phyloP scores from a whole-genome alignment of 2,797 vertebrate species.

The Glyptemys insculpta region DNA sequence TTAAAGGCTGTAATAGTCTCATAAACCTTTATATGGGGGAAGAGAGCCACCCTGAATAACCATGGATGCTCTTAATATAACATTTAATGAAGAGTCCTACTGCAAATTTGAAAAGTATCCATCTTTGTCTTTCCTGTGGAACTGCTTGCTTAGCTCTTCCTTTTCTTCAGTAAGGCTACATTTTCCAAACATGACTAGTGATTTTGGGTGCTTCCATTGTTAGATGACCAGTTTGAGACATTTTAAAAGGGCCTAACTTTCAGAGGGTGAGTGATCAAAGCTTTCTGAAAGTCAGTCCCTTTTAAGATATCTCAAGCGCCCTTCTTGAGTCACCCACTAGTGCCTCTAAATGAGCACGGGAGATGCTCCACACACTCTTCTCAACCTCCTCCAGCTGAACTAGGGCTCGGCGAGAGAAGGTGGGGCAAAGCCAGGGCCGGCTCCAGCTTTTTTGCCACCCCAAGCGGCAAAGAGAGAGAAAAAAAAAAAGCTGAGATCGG shows the following conservation, averaged over 20 bases:
- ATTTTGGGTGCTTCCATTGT: neutral
- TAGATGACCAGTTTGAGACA: neutral
- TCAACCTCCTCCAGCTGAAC: neutral
- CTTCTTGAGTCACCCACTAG: neutral
- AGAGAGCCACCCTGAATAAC: neutral
- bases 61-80: neutral
- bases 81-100: neutral
- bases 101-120: neutral
- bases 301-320: neutral
- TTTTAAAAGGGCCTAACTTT: neutral
- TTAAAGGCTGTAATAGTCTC: neutral
- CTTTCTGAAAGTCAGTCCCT: neutral
- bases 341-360: neutral
- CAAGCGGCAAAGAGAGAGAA: too few relatives aligned
- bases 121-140: neutral
- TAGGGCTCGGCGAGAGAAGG: neutral
- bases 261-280: neutral
- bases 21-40: neutral
- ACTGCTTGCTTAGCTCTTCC: neutral
- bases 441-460: too few relatives aligned
- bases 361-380: neutral
- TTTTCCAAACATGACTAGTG: neutral
- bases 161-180: neutral
- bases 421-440: neutral
- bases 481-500: too few relatives aligned